Evolutionary conservation across 2,113 vertebrate species (phyloP).

Genomic region (Rhipidura dahli): DNA sequence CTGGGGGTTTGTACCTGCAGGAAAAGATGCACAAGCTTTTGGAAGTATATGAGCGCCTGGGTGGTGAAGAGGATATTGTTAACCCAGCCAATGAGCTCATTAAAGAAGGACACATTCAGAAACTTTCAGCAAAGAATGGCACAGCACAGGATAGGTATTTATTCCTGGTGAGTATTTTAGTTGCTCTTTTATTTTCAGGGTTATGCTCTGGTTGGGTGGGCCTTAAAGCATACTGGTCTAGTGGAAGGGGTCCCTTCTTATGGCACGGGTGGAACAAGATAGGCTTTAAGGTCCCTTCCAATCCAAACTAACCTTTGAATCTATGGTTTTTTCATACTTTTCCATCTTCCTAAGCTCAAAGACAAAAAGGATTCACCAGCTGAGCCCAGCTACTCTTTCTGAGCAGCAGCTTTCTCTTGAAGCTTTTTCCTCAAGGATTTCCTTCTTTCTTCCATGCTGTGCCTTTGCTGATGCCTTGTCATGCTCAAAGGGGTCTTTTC

Average conservation of each 20-base stretch:
- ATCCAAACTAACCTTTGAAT: not conserved
- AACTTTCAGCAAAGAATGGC: slow-evolving; percentile 95
- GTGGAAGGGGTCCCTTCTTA: not conserved
- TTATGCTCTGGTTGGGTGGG: not conserved
- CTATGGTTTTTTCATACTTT: not conserved
- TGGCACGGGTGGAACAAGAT: not conserved
- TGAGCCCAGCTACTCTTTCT: not conserved
- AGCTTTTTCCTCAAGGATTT: not conserved
- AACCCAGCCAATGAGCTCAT: slow-evolving; percentile 97
- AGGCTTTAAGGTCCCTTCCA: not conserved
- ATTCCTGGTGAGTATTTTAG: slow-evolving; percentile 84
- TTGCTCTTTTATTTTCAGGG: not conserved
- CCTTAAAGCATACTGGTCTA: not conserved
- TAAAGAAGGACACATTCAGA: slow-evolving; percentile 96
- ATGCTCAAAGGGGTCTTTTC: not conserved
- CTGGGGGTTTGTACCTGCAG: slow-evolving; percentile 60
- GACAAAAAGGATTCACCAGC: not conserved
- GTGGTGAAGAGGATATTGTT: slow-evolving; percentile 95
- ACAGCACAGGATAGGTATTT: slow-evolving; percentile 93
- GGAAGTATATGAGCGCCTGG: slow-evolving; percentile 92
- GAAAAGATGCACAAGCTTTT: slow-evolving; percentile 97
- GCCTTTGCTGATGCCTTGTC: not conserved
- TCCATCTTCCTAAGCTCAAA: not conserved
- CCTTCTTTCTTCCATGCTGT: not conserved
- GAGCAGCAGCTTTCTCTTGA: not conserved